phyloP scores from a whole-genome alignment of 2,113 vertebrate species.

The Melanostigma gelatinosum region DNA sequence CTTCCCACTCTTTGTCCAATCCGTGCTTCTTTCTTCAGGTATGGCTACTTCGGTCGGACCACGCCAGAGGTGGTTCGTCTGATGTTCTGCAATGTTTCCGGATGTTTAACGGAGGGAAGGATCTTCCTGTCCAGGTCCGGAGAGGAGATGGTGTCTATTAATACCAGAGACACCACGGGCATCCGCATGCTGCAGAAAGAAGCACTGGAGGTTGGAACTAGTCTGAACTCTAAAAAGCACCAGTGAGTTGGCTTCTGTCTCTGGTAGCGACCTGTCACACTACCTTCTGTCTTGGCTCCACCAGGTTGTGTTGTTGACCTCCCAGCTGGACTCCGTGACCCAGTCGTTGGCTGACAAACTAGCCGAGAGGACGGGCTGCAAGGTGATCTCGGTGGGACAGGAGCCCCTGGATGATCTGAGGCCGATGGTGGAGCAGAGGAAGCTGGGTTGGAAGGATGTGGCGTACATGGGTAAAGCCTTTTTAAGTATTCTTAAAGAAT shows the following conservation, averaged over 20 bases:
- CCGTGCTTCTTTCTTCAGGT: constrained; percentile 77
- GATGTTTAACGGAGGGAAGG: constrained; percentile 90
- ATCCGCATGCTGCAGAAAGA: constrained; percentile 85
- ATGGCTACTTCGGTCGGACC: constrained; percentile 91
- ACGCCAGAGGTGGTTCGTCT: constrained; percentile 86
- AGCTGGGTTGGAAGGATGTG: constrained; percentile 89
- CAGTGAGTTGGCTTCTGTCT: background rate
- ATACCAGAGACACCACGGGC: constrained; percentile 84
- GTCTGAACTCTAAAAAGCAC: background rate
- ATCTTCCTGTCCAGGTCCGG: constrained; percentile 83
- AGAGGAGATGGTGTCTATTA: constrained; percentile 88
- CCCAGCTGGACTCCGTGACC: constrained; percentile 77
- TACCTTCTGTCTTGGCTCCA: accelerated
- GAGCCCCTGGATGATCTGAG: constrained; percentile 81
- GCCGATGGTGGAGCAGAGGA: constrained; percentile 74
- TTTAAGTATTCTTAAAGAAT: background rate
- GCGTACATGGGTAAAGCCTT: constrained; percentile 88
- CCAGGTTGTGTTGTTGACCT: constrained; percentile 88
- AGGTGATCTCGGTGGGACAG: constrained; percentile 66
- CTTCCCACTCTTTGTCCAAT: background rate
- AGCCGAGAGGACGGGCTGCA: constrained; percentile 81
- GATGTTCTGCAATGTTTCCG: constrained; percentile 89
- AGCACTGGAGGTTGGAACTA: constrained; percentile 84
- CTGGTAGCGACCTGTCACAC: background rate
- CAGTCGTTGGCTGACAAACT: constrained; percentile 70